A percentile compares a stretch with the other conserved stretches of the same genome.
Evolutionary conservation across 2,888 invertebrate genomes (phyloP).

Genomic region (Drosophila gaucha): DNA sequence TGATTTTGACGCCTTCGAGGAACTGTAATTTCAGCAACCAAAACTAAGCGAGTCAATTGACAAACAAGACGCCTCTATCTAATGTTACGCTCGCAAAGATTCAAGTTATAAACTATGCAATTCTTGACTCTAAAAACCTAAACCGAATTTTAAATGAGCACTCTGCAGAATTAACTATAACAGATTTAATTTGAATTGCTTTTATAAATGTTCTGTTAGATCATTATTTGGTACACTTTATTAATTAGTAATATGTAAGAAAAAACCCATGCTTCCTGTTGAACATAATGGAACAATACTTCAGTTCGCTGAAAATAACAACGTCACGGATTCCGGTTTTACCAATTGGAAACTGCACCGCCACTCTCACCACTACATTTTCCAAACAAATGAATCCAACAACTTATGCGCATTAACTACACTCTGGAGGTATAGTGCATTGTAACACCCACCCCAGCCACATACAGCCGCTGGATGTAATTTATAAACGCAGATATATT

Average conservation of each 20-base stretch:
- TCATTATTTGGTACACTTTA: too few species aligned
- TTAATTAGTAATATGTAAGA: constrained; percentile 8
- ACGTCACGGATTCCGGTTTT: not conserved
- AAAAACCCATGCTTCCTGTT: not conserved
- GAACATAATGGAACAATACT: not conserved
- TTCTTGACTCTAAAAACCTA: not conserved
- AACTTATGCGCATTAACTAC: constrained; percentile 1
- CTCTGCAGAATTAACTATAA: not conserved
- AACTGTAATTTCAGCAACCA: not conserved
- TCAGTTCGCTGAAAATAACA: not conserved
- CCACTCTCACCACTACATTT: not conserved
- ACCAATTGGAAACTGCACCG: not conserved
- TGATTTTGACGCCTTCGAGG: not conserved
- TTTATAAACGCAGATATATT: not conserved
- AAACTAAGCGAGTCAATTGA: too few species aligned
- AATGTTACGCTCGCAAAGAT: not conserved
- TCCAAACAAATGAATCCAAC: not conserved
- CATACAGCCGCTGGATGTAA: not conserved
- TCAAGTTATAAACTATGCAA: not conserved
- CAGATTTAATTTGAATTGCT: not conserved
- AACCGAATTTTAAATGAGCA: not conserved
- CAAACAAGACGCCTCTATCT: too few species aligned
- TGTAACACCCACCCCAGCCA: not conserved
- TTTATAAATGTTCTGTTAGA: constrained; percentile 2
- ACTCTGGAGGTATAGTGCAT: not conserved